Conservation (phyloP, 2,888 invertebrate species). For the Lordiphosa andalusiaca region DNA sequence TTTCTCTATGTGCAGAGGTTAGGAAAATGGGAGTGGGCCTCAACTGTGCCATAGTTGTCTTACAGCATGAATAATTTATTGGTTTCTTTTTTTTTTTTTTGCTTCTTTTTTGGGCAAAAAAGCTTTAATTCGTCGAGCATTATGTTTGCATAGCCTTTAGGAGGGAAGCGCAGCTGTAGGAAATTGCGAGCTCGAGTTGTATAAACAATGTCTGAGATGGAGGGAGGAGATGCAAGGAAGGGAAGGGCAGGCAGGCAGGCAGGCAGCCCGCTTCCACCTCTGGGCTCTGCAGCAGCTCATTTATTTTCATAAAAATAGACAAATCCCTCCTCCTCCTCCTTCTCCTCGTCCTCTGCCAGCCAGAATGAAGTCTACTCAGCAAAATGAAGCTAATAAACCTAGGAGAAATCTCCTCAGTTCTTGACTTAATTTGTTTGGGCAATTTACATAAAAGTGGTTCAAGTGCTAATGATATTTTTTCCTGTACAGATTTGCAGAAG, state of each 20-base stretch:
- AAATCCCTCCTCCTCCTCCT: conserved; percentile 62
- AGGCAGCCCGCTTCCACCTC: neutral
- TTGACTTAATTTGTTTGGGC: conserved; percentile 46
- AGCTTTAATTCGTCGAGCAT: conserved; percentile 72
- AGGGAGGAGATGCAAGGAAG: conserved; percentile 10
- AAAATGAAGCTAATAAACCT: conserved; percentile 55
- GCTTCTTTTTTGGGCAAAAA: conserved; percentile 59
- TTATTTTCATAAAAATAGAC: conserved; percentile 67
- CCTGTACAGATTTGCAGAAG: conserved; percentile 36
- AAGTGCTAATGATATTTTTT: conserved; percentile 30
- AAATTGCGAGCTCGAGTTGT: conserved; percentile 63
- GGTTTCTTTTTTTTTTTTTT: conserved; percentile 35
- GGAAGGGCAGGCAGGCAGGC: neutral
- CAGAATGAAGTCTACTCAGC: too few species aligned
- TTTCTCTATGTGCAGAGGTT: conserved; percentile 19
- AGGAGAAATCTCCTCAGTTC: conserved; percentile 62
- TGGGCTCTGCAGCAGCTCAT: conserved; percentile 59
- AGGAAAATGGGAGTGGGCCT: neutral
- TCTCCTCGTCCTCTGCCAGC: too few species aligned
- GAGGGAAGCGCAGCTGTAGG: conserved; percentile 57
- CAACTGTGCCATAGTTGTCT: conserved; percentile 58
- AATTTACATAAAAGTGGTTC: conserved; percentile 63
- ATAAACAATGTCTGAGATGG: conserved; percentile 50
- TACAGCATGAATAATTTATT: conserved; percentile 77
- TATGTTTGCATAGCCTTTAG: conserved; percentile 68